Evolutionary conservation across 2,888 invertebrate genomes (phyloP).

Genomic region (Salticus scenicus): DNA sequence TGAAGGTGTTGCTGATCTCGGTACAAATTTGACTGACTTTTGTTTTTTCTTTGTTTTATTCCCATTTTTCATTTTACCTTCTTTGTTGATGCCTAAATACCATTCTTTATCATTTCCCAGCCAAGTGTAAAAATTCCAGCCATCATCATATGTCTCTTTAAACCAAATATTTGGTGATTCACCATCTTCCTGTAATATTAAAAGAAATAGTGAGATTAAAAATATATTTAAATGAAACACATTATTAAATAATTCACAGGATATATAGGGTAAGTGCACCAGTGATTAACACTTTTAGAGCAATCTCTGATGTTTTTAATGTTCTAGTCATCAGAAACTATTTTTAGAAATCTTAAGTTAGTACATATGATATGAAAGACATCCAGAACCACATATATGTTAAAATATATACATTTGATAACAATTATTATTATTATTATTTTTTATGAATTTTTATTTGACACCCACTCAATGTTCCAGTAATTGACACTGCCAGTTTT

Average conservation of each 20-base stretch:
- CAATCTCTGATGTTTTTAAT: too few species aligned
- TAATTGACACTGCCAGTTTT: too few species aligned
- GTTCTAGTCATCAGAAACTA: too few species aligned
- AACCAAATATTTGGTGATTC: slow-evolving; percentile 78
- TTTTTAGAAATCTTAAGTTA: too few species aligned
- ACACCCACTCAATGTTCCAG: too few species aligned
- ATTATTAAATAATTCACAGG: neutral
- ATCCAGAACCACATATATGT: too few species aligned
- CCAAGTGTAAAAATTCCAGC: slow-evolving; percentile 78
- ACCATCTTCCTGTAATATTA: slow-evolving; percentile 30
- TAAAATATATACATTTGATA: too few species aligned
- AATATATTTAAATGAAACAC: neutral
- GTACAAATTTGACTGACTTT: slow-evolving; percentile 80
- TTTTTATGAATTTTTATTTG: too few species aligned
- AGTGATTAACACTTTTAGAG: too few species aligned
- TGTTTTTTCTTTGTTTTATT: slow-evolving; percentile 79
- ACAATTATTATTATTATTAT: too few species aligned
- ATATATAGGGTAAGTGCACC: too few species aligned
- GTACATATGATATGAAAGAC: too few species aligned
- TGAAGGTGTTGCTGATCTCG: slow-evolving; percentile 73
- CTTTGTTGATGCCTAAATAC: slow-evolving; percentile 81
- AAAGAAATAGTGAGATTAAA: neutral
- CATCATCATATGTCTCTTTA: slow-evolving; percentile 78
- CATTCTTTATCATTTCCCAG: slow-evolving; percentile 80
- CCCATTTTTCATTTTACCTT: slow-evolving; percentile 80